Conservation (phyloP, 2,888 invertebrate species). For the Cephus nigrinus region DNA sequence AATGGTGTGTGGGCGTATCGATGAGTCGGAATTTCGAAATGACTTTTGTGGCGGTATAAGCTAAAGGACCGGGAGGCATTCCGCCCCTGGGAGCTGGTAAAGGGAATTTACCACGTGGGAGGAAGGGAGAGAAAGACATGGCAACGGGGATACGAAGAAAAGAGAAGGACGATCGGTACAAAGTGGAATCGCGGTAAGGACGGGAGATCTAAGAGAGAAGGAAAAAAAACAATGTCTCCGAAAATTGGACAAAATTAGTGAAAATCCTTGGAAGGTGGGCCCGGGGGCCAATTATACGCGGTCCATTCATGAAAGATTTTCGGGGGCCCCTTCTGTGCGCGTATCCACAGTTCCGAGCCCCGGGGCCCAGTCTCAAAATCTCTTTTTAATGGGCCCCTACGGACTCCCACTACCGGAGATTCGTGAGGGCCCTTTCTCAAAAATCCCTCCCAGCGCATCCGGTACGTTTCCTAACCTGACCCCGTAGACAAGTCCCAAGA, state of each 20-base stretch:
- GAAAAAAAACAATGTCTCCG: slow-evolving; percentile 44
- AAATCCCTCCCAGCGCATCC: slow-evolving; percentile 31
- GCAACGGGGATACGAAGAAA: not conserved
- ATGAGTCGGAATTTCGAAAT: not conserved
- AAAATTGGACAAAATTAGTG: slow-evolving; percentile 51
- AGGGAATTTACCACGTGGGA: not conserved
- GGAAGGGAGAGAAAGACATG: not conserved
- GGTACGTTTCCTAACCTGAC: slow-evolving; percentile 19
- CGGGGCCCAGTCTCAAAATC: slow-evolving; percentile 47
- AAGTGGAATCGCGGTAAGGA: not conserved
- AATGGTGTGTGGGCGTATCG: not conserved
- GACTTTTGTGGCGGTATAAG: not conserved
- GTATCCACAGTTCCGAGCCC: not conserved
- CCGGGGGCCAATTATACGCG: slow-evolving; percentile 40
- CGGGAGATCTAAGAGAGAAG: slow-evolving; percentile 1
- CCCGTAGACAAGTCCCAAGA: not conserved
- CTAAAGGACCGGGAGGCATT: not conserved
- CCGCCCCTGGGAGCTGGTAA: not conserved
- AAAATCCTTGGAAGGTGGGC: slow-evolving; percentile 43
- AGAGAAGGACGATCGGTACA: not conserved
- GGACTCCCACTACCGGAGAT: slow-evolving; percentile 15
- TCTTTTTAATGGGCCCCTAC: slow-evolving; percentile 56
- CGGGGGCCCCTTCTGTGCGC: slow-evolving; percentile 3
- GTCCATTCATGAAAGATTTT: slow-evolving; percentile 33
- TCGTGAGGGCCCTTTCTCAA: slow-evolving; percentile 19